Base-by-base conservation (phyloP, 2,797 vertebrate species). In the Pangasius sanitwongsei region DNA sequence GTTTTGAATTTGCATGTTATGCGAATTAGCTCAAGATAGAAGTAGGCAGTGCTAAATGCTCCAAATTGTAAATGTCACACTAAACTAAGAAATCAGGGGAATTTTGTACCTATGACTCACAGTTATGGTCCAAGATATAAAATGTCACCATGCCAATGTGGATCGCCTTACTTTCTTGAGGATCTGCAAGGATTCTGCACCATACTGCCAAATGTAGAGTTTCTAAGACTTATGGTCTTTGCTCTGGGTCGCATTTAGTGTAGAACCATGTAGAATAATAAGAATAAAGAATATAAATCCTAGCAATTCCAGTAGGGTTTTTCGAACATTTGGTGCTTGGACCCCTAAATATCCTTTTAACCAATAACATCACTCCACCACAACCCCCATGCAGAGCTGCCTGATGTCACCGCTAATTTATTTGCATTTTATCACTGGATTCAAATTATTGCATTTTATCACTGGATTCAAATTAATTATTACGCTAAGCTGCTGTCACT, bases 11-110 rank as follows among this genome's bases (percentile, higher is more conserved):
- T 18, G 16, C 6, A 37, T 37, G 34, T 16, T n/a, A 53, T 75
- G 48, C 28, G 25, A 53, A 77, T 50, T n/a, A n/a, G 6, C 75
- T 78, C 25, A 78, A 3, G 44, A 53, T 16, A 53, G 44, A 16
- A 48, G 25, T 13, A 75, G 41, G 23, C 41, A 31, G 28, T 18
- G 48, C 48, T 53, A 18, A 78, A 53, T 3, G 77, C 16, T 80
- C 3, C 50, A 34, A 78, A 78, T 6, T 55, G 77, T 34, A 57
- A 80, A 80, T 80, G 77, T 80, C 77, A 80, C n/a, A 80, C 28
- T 55, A 57, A 78, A 57, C 44, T 11, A 50, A 34, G 31, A 80
- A 53, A 74, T 44, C 70, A 12, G 72, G 25, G 41, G 23, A 48
- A 28, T 75, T 50, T 50, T 48, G 23, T 50, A 44, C 50, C 72